A percentile compares a stretch with the other conserved stretches of the same genome.
phyloP scores from a whole-genome alignment of 2,888 invertebrate genomes.

The Drosophila subquinaria region DNA sequence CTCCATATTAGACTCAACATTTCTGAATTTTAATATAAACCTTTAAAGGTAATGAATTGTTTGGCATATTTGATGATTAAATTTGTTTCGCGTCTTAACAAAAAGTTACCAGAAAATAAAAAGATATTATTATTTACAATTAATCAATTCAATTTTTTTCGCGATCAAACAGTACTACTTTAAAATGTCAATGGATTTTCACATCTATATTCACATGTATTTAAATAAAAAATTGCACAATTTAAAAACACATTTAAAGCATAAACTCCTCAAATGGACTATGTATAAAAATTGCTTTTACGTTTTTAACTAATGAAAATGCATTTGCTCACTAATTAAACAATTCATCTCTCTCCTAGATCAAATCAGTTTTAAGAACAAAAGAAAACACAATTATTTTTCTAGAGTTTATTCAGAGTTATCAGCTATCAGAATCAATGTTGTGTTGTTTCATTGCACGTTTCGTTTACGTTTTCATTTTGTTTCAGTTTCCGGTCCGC shows the following conservation, averaged over 20 bases:
- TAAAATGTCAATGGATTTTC: too few species aligned
- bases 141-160: too few species aligned
- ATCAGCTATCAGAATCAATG: conserved; percentile 18
- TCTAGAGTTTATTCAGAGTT: conserved; percentile 27
- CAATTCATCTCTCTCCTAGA: conserved; percentile 11
- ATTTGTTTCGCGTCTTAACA: too few species aligned
- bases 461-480: conserved; percentile 24
- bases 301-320: conserved; percentile 3
- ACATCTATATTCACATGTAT: too few species aligned
- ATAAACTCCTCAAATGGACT: not conserved
- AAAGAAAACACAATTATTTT: conserved; percentile 10
- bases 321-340: not conserved
- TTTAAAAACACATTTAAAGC: not conserved
- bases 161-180: too few species aligned
- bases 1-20: too few species aligned
- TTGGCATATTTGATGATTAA: too few species aligned
- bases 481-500: conserved; percentile 30
- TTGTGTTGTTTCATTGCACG: conserved; percentile 53
- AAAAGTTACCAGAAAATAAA: too few species aligned
- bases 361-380: conserved; percentile 5
- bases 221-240: too few species aligned
- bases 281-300: not conserved
- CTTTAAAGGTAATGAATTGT: too few species aligned
- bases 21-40: too few species aligned
- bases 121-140: too few species aligned